phyloP scores from a whole-genome alignment of 1,140 invertebrate genomes.

The Bicyclus anynana region DNA sequence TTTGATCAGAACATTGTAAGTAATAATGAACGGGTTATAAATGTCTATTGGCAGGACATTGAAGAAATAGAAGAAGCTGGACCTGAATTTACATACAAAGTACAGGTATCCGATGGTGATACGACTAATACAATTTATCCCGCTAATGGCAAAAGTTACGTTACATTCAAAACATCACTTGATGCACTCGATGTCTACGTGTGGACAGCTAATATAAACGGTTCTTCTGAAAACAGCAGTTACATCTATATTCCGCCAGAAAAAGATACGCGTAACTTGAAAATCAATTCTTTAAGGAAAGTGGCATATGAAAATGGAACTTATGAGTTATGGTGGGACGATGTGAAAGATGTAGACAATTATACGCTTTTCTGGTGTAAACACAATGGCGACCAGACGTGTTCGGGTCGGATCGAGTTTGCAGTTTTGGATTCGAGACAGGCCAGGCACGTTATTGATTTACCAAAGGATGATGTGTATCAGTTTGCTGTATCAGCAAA shows the following conservation, averaged over 20 bases:
- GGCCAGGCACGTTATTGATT: constrained; percentile 52
- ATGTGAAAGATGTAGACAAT: constrained; percentile 64
- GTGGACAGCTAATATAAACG: constrained; percentile 78
- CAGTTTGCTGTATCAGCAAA: constrained; percentile 86
- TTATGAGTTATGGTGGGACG: constrained; percentile 85
- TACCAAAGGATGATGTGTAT: constrained; percentile 58
- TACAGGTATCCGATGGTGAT: constrained; percentile 38
- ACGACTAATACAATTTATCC: constrained; percentile 41
- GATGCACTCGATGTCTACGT: constrained; percentile 58
- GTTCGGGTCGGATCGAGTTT: constrained; percentile 58
- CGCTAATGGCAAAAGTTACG: constrained; percentile 60
- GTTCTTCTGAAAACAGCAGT: constrained; percentile 77
- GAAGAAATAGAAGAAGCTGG: constrained; percentile 77
- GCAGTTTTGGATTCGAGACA: constrained; percentile 49
- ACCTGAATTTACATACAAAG: constrained; percentile 61
- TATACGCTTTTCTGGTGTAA: constrained; percentile 88
- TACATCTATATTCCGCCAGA: constrained; percentile 79
- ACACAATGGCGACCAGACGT: constrained; percentile 55
- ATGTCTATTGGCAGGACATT: constrained; percentile 85
- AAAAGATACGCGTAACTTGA: constrained; percentile 77
- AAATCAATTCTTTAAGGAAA: constrained; percentile 81
- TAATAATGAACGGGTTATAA: constrained; percentile 77
- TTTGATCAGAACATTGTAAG: constrained; percentile 79
- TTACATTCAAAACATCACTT: constrained; percentile 45
- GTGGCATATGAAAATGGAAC: constrained; percentile 80